phyloP scores from a whole-genome alignment of 2,888 invertebrate genomes.

The Acronicta alni region DNA sequence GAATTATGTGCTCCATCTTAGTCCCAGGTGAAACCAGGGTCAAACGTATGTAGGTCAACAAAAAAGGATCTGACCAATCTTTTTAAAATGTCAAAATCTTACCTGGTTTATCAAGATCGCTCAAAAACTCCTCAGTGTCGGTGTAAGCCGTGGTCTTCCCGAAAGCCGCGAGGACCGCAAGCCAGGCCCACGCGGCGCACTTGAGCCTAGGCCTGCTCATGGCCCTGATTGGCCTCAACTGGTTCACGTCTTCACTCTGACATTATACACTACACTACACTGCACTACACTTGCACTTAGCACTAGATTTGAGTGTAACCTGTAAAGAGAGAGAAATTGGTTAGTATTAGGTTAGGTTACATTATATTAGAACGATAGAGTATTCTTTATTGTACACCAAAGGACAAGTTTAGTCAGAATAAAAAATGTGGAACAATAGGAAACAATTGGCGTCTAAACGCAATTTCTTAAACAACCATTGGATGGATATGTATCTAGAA shows the following conservation, averaged over 20 bases:
- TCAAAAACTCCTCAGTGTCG: conserved; percentile 89
- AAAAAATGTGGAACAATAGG: no score
- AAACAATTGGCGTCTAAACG: no score
- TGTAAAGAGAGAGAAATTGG: conserved; percentile 40
- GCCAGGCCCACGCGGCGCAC: conserved; percentile 81
- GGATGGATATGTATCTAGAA: no score
- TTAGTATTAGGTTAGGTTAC: neutral
- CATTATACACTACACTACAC: conserved; percentile 70
- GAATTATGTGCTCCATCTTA: no score
- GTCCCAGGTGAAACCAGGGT: no score
- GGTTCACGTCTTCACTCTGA: conserved; percentile 61
- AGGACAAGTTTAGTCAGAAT: no score
- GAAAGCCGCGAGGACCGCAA: conserved; percentile 81
- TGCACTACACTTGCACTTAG: conserved; percentile 61
- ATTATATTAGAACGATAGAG: no score
- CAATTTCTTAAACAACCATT: no score
- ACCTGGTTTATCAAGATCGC: conserved; percentile 91
- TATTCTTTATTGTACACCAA: no score
- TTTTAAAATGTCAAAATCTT: neutral
- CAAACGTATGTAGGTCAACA: no score
- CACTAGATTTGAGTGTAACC: conserved; percentile 57
- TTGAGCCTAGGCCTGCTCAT: conserved; percentile 61
- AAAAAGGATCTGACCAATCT: no score
- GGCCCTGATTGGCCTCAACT: conserved; percentile 29
- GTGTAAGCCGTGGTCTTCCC: conserved; percentile 85